Evolutionary conservation across 2,797 vertebrate genomes (phyloP).

Genomic region (Melanotaenia boesemani): DNA sequence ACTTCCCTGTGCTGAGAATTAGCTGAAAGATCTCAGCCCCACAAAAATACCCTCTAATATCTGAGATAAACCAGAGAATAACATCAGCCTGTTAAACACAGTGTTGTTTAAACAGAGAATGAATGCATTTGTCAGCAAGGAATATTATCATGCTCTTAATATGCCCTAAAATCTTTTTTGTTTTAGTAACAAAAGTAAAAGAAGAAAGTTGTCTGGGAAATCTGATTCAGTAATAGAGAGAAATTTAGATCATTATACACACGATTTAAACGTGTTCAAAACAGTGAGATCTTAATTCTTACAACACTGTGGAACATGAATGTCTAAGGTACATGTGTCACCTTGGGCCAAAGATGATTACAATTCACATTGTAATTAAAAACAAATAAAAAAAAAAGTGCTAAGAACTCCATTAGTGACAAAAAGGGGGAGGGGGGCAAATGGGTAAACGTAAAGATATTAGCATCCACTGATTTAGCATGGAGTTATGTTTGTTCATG

Average conservation of each 20-base stretch:
- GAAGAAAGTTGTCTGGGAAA: neutral
- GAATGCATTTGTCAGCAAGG: conserved; percentile 38
- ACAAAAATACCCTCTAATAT: conserved; percentile 76
- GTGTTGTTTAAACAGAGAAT: conserved; percentile 41
- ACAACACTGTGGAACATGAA: neutral
- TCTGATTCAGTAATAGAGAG: neutral
- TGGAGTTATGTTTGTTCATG: neutral
- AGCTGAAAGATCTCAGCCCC: conserved; percentile 87
- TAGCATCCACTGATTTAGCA: neutral
- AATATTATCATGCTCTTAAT: neutral
- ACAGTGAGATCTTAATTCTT: neutral
- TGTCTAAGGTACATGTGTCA: neutral
- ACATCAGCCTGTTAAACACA: conserved; percentile 48
- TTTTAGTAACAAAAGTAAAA: conserved; percentile 2
- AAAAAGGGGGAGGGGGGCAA: neutral
- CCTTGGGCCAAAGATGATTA: neutral
- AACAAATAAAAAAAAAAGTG: neutral
- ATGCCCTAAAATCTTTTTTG: conserved; percentile 7
- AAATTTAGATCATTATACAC: neutral
- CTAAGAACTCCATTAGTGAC: neutral
- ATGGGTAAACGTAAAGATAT: conserved; percentile 1
- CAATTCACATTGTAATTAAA: neutral
- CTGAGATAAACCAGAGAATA: conserved; percentile 69
- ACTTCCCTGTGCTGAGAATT: conserved; percentile 82
- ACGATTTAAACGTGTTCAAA: neutral